Evolutionary conservation across 2,888 invertebrate species (phyloP).

Genomic region (Lycocerus yunnanus): DNA sequence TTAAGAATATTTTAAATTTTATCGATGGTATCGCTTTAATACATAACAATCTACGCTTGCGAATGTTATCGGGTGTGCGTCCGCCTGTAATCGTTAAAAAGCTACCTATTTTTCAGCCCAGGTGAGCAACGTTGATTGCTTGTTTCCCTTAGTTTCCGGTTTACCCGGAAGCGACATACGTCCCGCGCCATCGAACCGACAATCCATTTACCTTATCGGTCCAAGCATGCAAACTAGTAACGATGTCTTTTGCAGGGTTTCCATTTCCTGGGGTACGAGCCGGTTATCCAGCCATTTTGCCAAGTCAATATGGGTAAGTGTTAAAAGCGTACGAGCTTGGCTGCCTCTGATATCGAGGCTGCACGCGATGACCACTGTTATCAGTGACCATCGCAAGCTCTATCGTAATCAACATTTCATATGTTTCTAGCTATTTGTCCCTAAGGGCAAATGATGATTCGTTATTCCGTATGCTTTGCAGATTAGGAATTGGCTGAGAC

Average conservation of each 20-base stretch:
- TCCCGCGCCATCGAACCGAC: conserved; percentile 44
- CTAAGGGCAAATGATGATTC: conserved; percentile 53
- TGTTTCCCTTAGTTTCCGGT: conserved; percentile 48
- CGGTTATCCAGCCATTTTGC: conserved; percentile 78
- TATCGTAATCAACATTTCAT: conserved; percentile 54
- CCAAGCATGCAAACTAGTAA: conserved; percentile 26
- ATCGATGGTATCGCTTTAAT: conserved; percentile 18
- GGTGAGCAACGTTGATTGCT: conserved; percentile 44
- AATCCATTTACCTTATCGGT: conserved; percentile 27
- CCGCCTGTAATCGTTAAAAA: conserved; percentile 17
- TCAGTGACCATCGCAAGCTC: conserved; percentile 44
- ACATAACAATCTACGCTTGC: conserved; percentile 16
- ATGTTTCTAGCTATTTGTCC: conserved; percentile 55
- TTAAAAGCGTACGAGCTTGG: conserved; percentile 18
- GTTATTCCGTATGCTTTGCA: conserved; percentile 53
- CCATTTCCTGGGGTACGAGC: conserved; percentile 78
- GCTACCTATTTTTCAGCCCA: conserved; percentile 18
- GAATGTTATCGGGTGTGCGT: conserved; percentile 13
- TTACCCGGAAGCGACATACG: conserved; percentile 49
- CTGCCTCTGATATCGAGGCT: conserved; percentile 28
- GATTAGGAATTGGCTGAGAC: conserved; percentile 55
- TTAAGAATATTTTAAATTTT: conserved; percentile 4
- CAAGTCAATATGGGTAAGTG: conserved; percentile 86
- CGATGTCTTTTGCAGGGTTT: conserved; percentile 61
- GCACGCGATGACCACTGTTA: conserved; percentile 37